Evolutionary conservation across 1,140 invertebrate genomes (phyloP).

Genomic region (Chymomyza costata): DNA sequence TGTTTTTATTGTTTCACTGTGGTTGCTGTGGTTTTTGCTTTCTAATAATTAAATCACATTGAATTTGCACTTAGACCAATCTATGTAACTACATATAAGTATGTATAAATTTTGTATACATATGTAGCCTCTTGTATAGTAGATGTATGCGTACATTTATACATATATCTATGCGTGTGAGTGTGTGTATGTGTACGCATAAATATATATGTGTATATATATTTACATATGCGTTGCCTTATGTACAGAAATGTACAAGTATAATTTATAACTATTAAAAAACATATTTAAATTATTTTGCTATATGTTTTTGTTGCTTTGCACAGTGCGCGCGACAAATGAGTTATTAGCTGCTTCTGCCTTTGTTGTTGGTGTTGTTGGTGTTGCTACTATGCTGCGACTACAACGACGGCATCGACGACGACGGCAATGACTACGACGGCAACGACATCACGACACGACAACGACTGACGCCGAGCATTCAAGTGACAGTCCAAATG

Average conservation of each 20-base stretch:
- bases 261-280: no score
- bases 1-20: constrained; percentile 5
- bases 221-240: constrained; percentile 16
- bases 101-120: not conserved
- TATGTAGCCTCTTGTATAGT: constrained; percentile 7
- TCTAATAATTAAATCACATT: constrained; percentile 62
- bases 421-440: constrained; percentile 64
- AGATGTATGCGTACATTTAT: constrained; percentile 48
- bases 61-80: constrained; percentile 40
- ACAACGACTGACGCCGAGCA: constrained; percentile 59
- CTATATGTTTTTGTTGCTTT: constrained; percentile 25
- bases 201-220: constrained; percentile 6
- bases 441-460: constrained; percentile 73
- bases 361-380: constrained; percentile 23
- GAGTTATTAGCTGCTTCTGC: constrained; percentile 22
- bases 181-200: constrained; percentile 7
- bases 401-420: constrained; percentile 36
- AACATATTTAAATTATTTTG: constrained; percentile 8
- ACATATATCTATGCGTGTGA: constrained; percentile 40
- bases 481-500: not conserved
- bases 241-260: constrained; percentile 57
- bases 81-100: not conserved
- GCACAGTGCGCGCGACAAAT: constrained; percentile 39
- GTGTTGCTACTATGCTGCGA: constrained; percentile 38
- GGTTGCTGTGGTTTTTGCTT: constrained; percentile 15